Evolutionary conservation across 2,888 invertebrate genomes (phyloP), one percentile per base, ranked within the genome.

Genomic region (Lutraria lutraria): DNA sequence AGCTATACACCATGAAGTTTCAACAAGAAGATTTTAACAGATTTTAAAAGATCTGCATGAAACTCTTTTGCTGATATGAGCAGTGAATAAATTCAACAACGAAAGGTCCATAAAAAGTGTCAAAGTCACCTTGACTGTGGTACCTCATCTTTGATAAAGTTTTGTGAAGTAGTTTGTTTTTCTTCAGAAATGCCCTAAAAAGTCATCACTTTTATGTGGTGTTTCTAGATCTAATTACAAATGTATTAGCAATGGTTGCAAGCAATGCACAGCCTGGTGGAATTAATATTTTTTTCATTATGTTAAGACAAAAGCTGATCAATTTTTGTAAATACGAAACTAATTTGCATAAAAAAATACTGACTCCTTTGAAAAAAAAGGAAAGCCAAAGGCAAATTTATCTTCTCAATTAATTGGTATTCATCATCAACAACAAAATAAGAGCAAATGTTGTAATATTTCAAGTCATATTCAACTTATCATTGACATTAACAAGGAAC

Each of bases 311-410:
- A 31, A 76, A 76, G 31, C 34, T 76, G 76, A 76, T 76, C 29
- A 76, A 76, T 15, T 76, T 76, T 31, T 76, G 76, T 34, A 76
- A 76, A 76, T 76, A 76, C 43, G 43, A 43, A 43, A 25, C 76
- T 31, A 76, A 76, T 76, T 76, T 76, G 25, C 76, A 76, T 76
- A 76, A 76, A 76, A 76, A 76, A 76, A n/a, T 68, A 13, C 29
- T 34, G 3, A 34, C 31, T 15, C 34, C 0, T 34, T 76, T 31
- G 19, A 15, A 34, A 6, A 76, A 76, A 31, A 76, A 10, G 34
- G 19, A 43, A n/a, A 43, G 31, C 34, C 19, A 8, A 76, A 31
- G 34, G 15, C 76, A 25, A 31, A 13, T 31, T 76, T 19, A 76
- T 19, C 16, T 76, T 31, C 34, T 34, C 31, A 76, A 76, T 31